Evolutionary conservation across 2,113 vertebrate genomes (phyloP).

Genomic region (Neogale vison): DNA sequence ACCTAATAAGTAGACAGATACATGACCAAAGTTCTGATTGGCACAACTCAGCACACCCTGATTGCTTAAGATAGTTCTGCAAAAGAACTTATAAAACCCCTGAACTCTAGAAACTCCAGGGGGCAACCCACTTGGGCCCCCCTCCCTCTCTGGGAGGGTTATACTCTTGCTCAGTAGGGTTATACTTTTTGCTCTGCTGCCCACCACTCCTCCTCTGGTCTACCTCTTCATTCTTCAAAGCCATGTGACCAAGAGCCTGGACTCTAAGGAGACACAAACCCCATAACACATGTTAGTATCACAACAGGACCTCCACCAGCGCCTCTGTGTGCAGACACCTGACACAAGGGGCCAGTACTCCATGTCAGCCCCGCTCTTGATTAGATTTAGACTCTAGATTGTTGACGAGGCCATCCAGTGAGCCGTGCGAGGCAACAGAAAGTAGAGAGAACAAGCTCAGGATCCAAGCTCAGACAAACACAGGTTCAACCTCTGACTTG

Average conservation of each 20-base stretch:
- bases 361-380: too few relatives aligned
- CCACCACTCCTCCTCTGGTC: neutral
- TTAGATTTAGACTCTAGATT: too few relatives aligned
- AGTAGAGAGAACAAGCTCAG: neutral
- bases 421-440: accelerated
- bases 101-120: neutral
- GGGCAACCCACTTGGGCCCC: neutral
- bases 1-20: neutral
- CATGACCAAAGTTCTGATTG: neutral
- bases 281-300: neutral
- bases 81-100: neutral
- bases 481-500: neutral
- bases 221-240: neutral
- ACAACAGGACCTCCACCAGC: accelerated
- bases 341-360: accelerated
- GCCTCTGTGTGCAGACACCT: neutral
- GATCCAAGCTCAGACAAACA: neutral
- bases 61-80: neutral
- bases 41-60: neutral
- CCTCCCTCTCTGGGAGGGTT: neutral
- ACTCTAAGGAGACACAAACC: neutral
- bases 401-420: accelerated
- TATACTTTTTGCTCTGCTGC: neutral
- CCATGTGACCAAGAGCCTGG: neutral
- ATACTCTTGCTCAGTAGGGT: neutral